These are phyloP conservation scores for Diachasma alloeum DNA, from an alignment of 1,140 invertebrate genomes.

Conservation along the genomic window DNA sequence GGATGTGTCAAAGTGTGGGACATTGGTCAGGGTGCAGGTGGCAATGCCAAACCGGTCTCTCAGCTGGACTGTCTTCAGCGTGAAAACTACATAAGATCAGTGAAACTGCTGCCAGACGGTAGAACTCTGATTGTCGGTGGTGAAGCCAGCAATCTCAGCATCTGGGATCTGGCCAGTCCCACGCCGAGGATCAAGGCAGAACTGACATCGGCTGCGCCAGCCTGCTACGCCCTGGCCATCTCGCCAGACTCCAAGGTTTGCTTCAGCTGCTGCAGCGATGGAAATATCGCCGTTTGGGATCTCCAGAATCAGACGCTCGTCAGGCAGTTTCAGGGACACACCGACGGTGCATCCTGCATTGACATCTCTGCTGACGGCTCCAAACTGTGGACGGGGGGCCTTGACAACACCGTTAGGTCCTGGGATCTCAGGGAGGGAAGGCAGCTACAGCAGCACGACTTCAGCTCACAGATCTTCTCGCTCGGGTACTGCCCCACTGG, in stretches of 20 bases:
- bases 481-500: conserved; percentile 97
- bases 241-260: conserved; percentile 96
- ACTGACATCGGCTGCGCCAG: conserved; percentile 93
- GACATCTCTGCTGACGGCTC: conserved; percentile 96
- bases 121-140: conserved; percentile 97
- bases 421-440: conserved; percentile 96
- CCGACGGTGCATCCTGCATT: conserved; percentile 97
- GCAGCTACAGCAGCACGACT: conserved; percentile 97
- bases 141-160: conserved; percentile 94
- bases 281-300: conserved; percentile 96
- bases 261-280: conserved; percentile 96
- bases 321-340: conserved; percentile 96
- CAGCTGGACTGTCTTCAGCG: conserved; percentile 95
- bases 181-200: conserved; percentile 93
- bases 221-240: conserved; percentile 97
- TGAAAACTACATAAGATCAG: conserved; percentile 93
- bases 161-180: conserved; percentile 93
- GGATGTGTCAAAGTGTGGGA: conserved; percentile 98
- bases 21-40: conserved; percentile 84
- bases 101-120: conserved; percentile 97
- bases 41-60: conserved; percentile 80
- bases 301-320: conserved; percentile 92
- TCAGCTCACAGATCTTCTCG: conserved; percentile 94
- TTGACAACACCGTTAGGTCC: conserved; percentile 96
- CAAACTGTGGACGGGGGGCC: conserved; percentile 95